Conservation (phyloP, 64 coral and sea anemone genomes). For the Trachythela sp. region DNA sequence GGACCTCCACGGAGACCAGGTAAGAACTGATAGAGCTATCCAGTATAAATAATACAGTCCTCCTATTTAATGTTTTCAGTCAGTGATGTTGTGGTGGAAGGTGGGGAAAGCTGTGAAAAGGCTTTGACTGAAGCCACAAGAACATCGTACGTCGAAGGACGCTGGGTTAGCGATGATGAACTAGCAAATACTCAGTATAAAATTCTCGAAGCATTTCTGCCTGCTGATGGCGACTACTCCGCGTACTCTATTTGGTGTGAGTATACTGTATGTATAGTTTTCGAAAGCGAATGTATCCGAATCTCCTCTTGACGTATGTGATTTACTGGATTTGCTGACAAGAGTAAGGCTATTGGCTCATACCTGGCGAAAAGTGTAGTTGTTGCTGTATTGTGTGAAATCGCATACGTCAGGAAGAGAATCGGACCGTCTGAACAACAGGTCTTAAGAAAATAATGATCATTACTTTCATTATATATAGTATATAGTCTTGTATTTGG, state of each 20-base stretch:
- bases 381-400: no score
- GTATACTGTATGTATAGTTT: neutral
- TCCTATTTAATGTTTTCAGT: neutral
- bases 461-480: no score
- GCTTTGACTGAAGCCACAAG: conserved; percentile 82
- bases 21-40: neutral
- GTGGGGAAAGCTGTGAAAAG: conserved; percentile 62
- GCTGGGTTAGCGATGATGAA: conserved; percentile 81
- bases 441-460: no score
- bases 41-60: neutral
- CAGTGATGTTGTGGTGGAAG: neutral
- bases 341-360: no score
- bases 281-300: no score
- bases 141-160: conserved; percentile 82
- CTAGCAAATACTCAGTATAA: conserved; percentile 55
- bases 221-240: conserved; percentile 72
- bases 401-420: no score
- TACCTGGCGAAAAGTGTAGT: no score
- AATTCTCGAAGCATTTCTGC: conserved; percentile 65
- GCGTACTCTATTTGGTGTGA: conserved; percentile 74
- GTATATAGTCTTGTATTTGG: no score
- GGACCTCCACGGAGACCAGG: no score
- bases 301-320: no score
- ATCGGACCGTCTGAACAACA: no score
- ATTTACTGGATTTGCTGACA: no score